A percentile compares a stretch with the other conserved stretches of the same genome.
Evolutionary conservation across 2,797 vertebrate genomes (phyloP).

Genomic region (Myotis planiceps): DNA sequence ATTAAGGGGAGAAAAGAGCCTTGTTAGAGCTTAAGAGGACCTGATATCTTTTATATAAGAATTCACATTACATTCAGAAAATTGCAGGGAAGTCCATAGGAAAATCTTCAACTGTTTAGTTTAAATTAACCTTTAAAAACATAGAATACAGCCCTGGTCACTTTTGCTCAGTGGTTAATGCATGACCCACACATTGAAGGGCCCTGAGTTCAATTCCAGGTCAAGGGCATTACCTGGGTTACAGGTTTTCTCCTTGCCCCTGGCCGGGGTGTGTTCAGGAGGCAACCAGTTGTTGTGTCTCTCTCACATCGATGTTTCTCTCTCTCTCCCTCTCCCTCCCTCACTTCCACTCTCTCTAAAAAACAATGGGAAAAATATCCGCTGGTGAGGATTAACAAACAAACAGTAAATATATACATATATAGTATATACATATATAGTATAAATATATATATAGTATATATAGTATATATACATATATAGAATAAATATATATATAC

Average conservation of each 20-base stretch:
- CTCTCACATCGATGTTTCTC: background rate
- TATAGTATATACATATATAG: too few relatives aligned
- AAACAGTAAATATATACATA: too few relatives aligned
- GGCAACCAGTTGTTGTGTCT: background rate
- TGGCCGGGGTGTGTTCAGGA: background rate
- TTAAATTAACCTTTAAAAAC: background rate
- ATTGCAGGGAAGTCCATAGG: background rate
- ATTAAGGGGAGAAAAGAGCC: background rate
- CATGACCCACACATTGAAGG: background rate
- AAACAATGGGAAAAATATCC: background rate
- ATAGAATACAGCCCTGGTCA: too few relatives aligned
- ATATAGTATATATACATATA: too few relatives aligned
- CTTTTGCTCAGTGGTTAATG: background rate
- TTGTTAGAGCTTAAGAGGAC: background rate
- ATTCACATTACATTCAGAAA: background rate
- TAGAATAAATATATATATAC: too few relatives aligned
- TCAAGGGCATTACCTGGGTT: background rate
- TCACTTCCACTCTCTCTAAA: background rate
- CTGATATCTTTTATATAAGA: background rate
- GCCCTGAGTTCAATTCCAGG: background rate
- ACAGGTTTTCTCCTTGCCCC: background rate
- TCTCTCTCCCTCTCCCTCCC: background rate
- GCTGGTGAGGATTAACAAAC: background rate
- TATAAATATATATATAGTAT: too few relatives aligned
- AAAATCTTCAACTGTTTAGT: background rate